phyloP scores from a whole-genome alignment of 2,113 vertebrate genomes.

The Chiloscyllium plagiosum region DNA sequence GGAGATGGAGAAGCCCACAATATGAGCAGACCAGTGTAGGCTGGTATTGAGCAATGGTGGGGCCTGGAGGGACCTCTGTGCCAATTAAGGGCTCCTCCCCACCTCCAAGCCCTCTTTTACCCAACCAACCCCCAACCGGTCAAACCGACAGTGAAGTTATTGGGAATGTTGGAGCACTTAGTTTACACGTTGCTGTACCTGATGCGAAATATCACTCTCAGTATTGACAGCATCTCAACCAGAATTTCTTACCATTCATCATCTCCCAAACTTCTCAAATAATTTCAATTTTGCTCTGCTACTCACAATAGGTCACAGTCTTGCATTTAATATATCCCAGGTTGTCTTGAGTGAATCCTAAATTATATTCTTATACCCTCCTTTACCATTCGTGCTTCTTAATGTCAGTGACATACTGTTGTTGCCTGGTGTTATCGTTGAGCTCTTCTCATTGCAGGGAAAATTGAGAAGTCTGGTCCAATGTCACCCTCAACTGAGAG shows the following conservation, averaged over 20 bases:
- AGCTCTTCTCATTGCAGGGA: slow-evolving; percentile 67
- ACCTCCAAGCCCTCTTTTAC: too few species aligned
- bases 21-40: too few species aligned
- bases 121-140: too few species aligned
- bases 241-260: not conserved
- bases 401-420: rapidly evolving
- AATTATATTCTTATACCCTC: not conserved
- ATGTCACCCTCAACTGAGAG: slow-evolving; percentile 77
- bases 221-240: not conserved
- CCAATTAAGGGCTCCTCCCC: too few species aligned
- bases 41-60: too few species aligned
- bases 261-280: not conserved
- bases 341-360: not conserved
- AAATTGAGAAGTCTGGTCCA: slow-evolving; percentile 85
- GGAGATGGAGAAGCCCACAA: too few species aligned
- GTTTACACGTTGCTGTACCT: not conserved
- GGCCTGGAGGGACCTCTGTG: too few species aligned
- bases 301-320: not conserved
- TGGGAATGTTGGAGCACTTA: not conserved
- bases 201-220: not conserved
- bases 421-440: not conserved
- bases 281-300: not conserved
- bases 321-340: not conserved
- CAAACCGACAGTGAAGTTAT: not conserved
- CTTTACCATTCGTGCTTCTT: not conserved